Evolutionary conservation across 2,797 vertebrate genomes (phyloP), one percentile per base, ranked within the genome.

Genomic region (Alosa sapidissima): DNA sequence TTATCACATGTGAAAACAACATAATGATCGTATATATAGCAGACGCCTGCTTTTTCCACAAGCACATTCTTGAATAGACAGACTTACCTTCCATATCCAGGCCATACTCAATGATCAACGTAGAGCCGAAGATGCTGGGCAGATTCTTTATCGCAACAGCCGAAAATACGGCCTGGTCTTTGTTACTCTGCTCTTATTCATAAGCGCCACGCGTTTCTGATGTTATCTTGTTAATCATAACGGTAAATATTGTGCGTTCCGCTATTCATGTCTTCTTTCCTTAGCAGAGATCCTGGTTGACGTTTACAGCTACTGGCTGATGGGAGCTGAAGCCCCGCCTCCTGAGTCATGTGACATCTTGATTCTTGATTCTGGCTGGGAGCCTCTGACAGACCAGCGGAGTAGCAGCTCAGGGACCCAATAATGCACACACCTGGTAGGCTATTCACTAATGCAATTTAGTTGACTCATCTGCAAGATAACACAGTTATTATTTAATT

Each of bases 41-140:
- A 78, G 4, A 78, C 41, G 6, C 16, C 72, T 47, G 72, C 16
- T 47, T 47, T 41, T 41, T 72, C 33, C 13, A 72, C 65, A 72
- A 36, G 65, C 65, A 47, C 47, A 78, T 78, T 78, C 36, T 47
- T 78, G 16, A 45, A 36, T 45, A 45, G 68, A 75, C 5, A 75
- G 36, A 89, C 95, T 97, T 96, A 99, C 98, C 98, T 99, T 99
- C 93, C 96, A 96, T 93, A 97, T 95, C 97, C 97, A 98, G 97
- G 97, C 97, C 97, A 98, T 99, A 93, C 94, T 96, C 95, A 89
- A 90, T 89, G 91, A 88, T 93, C 92, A 93, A 90, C 91, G 89
- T 90, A 91, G 86, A 84, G 83, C 85, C 84, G 78, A 92, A 91
- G 90, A 92, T 91, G 91, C 90, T 87, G 90, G 91, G 88, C 84